Evolutionary conservation across 2,888 invertebrate species (phyloP), one percentile per base, ranked within the genome.

Genomic region (Magallana nippona): DNA sequence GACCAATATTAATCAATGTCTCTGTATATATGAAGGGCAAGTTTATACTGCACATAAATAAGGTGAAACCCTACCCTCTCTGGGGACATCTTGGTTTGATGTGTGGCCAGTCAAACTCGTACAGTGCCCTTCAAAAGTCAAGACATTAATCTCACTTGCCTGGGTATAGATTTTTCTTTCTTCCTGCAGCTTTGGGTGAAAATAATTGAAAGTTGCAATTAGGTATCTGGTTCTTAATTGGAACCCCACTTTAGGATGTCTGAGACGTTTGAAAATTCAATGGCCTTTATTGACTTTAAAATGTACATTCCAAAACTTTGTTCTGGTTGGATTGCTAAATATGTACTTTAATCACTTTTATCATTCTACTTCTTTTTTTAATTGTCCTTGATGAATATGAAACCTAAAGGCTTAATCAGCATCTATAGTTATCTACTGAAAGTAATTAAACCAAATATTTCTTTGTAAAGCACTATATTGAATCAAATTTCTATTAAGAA

Each of bases 81-180:
- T 8, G 11, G 71, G 71, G 71, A 71, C 71, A 71, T 71, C 71
- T 71, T 71, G 32, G 32, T 71, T 71, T 71, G 71, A 71, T 71
- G 71, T 71, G 71, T 71, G 71, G 27, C 71, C 71, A 13, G 71
- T 71, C 27, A 27, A 71, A 22, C 15, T 71, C 32, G n/a, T n/a
- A 71, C 71, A 71, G 71, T 71, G 71, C 32, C 13, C 13, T 71
- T 71, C 71, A 71, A 71, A 71, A 71, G 71, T 22, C 71, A 71
- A 71, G 71, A 22, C 71, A 71, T 71, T 32, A 71, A 71, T 71
- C 71, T 71, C 27, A 71, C 71, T 71, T 71, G 27, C 32, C 71
- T 71, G 71, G 13, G 32, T 71, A 71, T 71, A 27, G 71, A 71
- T 71, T 71, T 71, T 71, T 32, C 32, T 71, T 22, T 71, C 71